Base-by-base conservation (phyloP, 2,888 invertebrate genomes). In the Liodrosophila aerea region DNA sequence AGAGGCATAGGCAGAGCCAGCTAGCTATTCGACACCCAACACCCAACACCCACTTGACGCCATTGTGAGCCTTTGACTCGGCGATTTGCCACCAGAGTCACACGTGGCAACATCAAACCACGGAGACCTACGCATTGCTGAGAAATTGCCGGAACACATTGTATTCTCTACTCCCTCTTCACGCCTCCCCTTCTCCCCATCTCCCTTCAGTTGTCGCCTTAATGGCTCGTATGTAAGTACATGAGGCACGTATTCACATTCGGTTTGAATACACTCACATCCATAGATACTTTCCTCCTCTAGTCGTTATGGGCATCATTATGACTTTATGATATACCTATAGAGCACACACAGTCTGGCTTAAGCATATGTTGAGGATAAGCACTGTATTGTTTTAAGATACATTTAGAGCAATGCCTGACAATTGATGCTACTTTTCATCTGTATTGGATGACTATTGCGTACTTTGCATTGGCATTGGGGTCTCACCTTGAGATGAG, bases 11-110 rank as follows among this genome's bases (percentile, higher is more conserved):
- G n/a, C n/a, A n/a, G 43, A 15, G 33, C 11, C 51, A 5, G 37
- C 54, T 31, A 49, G n/a, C 15, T 50, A 43, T 13, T 13, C 39
- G 18, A 1, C 18, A 22, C 22, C 22, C 22, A 31, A 1, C 18
- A 22, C 22, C 22, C 22, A 22, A 5, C 39, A 46, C 18, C 22
- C 27, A 18, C 40, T 41, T 16, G 16, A 18, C 11, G n/a, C 18
- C 56, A 64, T 62, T 70, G 74, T 71, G 51, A 41, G 64, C 64
- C 74, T 74, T 58, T 64, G 74, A 61, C 58, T 65, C 37, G 59
- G 30, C 39, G 57, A 22, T 45, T 60, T 54, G 41, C 53, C 60
- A 45, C 15, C 45, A 58, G 52, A 59, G 58, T 56, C 60, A 45
- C 45, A 54, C 59, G 47, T 36, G 34, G 44, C 47, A 37, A 30